A percentile compares a stretch with the other conserved stretches of the same genome.
These are phyloP conservation scores for Phataginus tricuspis DNA, from an alignment of 2,797 vertebrate species.

Conservation along the genomic window DNA sequence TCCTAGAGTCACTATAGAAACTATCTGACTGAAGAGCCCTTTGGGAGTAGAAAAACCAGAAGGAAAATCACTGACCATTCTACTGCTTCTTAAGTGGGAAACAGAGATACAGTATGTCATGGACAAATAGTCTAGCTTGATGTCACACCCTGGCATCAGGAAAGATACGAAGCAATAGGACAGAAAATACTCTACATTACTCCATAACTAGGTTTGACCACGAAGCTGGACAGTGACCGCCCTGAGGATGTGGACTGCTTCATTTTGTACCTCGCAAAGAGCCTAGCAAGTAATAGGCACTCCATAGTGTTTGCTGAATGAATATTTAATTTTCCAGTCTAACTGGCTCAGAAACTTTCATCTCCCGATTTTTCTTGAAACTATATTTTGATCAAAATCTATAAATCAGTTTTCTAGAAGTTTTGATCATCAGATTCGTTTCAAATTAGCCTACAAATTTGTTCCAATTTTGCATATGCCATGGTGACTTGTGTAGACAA, in stretches of 20 bases:
- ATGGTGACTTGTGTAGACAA: neutral
- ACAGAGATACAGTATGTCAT: neutral
- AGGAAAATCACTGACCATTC: neutral
- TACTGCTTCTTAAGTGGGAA: neutral
- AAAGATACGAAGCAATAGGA: neutral
- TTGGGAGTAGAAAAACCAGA: neutral
- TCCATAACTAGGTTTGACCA: neutral
- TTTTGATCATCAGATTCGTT: neutral
- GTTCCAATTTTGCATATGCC: neutral
- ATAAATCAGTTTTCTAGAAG: neutral
- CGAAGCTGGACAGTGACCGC: neutral
- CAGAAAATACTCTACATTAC: neutral
- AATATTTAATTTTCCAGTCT: slow-evolving; percentile 13
- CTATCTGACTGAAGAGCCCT: neutral
- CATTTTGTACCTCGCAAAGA: neutral
- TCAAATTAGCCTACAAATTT: neutral
- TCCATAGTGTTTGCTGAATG: neutral
- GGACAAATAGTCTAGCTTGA: neutral
- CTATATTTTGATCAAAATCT: slow-evolving; percentile 4
- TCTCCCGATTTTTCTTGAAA: neutral
- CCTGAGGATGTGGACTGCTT: neutral
- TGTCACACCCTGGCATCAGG: neutral
- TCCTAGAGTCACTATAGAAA: neutral
- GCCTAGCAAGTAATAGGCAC: neutral
- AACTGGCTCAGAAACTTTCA: neutral